Evolutionary conservation across 2,797 vertebrate species (phyloP).

Genomic region (Xyrichtys novacula): DNA sequence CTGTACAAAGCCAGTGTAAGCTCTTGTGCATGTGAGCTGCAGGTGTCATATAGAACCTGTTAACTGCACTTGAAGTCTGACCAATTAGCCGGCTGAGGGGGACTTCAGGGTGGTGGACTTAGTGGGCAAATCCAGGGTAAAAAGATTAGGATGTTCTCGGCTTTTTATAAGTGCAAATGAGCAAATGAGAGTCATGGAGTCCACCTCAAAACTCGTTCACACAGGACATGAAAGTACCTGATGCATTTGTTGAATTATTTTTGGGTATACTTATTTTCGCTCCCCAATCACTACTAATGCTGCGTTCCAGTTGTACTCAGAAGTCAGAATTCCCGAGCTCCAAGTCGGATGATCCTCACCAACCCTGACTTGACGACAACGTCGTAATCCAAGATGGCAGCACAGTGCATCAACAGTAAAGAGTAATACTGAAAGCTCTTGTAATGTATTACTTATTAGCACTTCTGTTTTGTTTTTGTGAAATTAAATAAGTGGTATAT

Average conservation of each 20-base stretch:
- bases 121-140: constrained; percentile 18
- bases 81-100: not conserved
- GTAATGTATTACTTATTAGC: too few species aligned
- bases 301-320: too few species aligned
- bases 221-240: not conserved
- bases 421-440: too few species aligned
- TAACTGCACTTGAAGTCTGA: constrained; percentile 2
- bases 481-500: too few species aligned
- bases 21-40: constrained; percentile 18
- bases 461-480: too few species aligned
- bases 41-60: not conserved
- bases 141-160: constrained; percentile 29
- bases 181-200: constrained; percentile 8
- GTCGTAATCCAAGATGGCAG: too few species aligned
- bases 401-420: too few species aligned
- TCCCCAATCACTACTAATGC: too few species aligned
- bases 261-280: too few species aligned
- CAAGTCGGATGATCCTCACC: too few species aligned
- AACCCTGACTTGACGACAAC: too few species aligned
- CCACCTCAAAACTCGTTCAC: not conserved
- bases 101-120: constrained; percentile 5
- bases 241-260: not conserved
- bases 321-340: too few species aligned
- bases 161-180: constrained; percentile 35
- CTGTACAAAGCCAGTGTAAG: constrained; percentile 9